A percentile compares a stretch with the other conserved stretches of the same genome.
Evolutionary conservation across 2,113 vertebrate genomes (phyloP).

Genomic region (Nothocercus nigrocapillus): DNA sequence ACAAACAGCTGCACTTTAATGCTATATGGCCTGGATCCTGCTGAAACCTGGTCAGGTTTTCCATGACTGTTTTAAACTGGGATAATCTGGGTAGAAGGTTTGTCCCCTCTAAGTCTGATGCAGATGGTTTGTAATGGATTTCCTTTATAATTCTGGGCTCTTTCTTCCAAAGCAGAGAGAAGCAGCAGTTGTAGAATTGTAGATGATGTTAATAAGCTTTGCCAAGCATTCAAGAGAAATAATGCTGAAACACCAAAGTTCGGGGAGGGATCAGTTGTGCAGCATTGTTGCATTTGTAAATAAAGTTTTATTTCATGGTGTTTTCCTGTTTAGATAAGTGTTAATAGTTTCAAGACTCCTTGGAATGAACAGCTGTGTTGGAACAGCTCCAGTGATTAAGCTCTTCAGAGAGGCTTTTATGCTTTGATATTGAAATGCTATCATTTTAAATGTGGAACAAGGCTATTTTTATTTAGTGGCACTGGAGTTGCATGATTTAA

Average conservation of each 20-base stretch:
- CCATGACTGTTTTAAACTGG: not conserved
- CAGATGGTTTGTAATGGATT: not conserved
- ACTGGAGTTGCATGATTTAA: not conserved
- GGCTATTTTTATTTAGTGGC: not conserved
- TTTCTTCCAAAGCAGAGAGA: not conserved
- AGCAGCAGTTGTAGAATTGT: not conserved
- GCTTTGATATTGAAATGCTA: conserved; percentile 1
- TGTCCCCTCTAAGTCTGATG: not conserved
- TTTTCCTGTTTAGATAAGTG: conserved; percentile 62
- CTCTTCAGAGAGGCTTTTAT: not conserved
- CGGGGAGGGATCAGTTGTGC: conserved; percentile 31
- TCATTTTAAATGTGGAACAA: not conserved
- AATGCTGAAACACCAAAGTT: conserved; percentile 15
- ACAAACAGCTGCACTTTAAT: not conserved
- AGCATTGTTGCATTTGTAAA: conserved; percentile 59
- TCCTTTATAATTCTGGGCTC: not conserved
- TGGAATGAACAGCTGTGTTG: conserved; percentile 61
- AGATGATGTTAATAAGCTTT: not conserved
- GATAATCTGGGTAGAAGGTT: not conserved
- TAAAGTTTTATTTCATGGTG: conserved; percentile 53
- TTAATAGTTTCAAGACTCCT: conserved; percentile 54
- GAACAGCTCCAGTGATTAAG: not conserved
- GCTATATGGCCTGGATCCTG: not conserved
- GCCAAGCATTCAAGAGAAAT: not conserved
- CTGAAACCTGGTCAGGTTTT: not conserved